Conservation (phyloP, 2,797 vertebrate genomes). For the Molossus alvarezi region DNA sequence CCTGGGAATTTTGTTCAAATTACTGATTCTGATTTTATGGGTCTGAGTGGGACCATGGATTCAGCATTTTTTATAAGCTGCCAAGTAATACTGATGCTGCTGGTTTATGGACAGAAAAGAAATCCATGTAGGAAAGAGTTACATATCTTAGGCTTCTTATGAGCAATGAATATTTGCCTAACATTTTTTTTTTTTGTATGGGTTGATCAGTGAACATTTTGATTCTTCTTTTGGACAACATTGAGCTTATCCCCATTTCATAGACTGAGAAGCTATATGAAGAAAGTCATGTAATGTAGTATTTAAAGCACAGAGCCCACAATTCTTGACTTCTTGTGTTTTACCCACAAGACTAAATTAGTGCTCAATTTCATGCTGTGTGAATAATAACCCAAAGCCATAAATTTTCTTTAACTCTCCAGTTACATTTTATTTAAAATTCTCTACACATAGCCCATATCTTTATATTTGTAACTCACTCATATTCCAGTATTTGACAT, state of each 20-base stretch:
- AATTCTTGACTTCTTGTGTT: conserved; percentile 69
- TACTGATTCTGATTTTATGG: background rate
- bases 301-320: conserved; percentile 57
- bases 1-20: background rate
- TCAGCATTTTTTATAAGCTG: background rate
- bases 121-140: background rate
- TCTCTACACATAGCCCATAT: conserved; percentile 41
- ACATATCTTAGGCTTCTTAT: background rate
- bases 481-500: conserved; percentile 31
- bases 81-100: background rate
- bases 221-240: conserved; percentile 45
- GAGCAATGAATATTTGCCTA: conserved; percentile 58
- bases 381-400: conserved; percentile 78
- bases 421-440: conserved; percentile 74
- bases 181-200: background rate
- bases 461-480: conserved; percentile 60
- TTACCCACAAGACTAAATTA: conserved; percentile 79
- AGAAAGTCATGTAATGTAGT: conserved; percentile 52
- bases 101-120: background rate
- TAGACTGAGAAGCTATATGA: conserved; percentile 38
- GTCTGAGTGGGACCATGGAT: background rate
- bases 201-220: conserved; percentile 56
- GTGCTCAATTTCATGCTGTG: conserved; percentile 80
- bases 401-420: conserved; percentile 75
- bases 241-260: conserved; percentile 65